Evolutionary conservation across 2,797 vertebrate genomes (phyloP), one percentile per base, ranked within the genome.

Genomic region (Myotis pilosus): DNA sequence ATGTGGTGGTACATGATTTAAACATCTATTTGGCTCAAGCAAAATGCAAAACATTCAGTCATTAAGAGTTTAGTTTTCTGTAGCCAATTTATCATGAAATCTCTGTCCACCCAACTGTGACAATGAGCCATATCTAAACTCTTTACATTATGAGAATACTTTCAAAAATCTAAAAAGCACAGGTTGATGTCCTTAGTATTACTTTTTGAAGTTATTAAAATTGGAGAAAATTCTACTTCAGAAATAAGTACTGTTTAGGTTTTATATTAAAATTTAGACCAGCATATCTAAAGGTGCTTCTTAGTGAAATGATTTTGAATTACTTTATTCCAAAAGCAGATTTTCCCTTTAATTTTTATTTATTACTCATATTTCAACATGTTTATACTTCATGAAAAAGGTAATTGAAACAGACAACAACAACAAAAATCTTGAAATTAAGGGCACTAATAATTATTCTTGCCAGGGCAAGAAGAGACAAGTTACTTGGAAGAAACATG

Each of bases 211-310:
- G 7, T 97, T 95, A 88, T 81, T 94, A 97, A 97, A 98, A 98
- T 98, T 98, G 98, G 98, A 98, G 96, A 95, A 97, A 95, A 93
- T 92, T 92, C 92, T 83, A n/a, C 82, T 92, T 95, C 49, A 94
- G n/a, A 89, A 96, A 95, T 87, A 95, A 72, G 86, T 92, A 74
- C 85, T 20, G 0, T 94, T 94, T 57, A 51, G 89, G 90, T 96
- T 97, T 96, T 76, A 78, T 88, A 94, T 92, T 92, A 95, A 93
- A 92, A 87, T 91, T 96, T 93, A 96, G 97, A 95, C 93, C 97
- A 97, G 96, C 51, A 13, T 90, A 93, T 95, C 86, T 75, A 55
- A 85, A 94, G 98, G 97, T 89, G 96, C 92, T 98, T 97, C 68
- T 87, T 87, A 6, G 6, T 78, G 78, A 96, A 87, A 69, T 0